Base-by-base conservation (phyloP, 2,888 invertebrate genomes). In the Epinotia brunnichana region DNA sequence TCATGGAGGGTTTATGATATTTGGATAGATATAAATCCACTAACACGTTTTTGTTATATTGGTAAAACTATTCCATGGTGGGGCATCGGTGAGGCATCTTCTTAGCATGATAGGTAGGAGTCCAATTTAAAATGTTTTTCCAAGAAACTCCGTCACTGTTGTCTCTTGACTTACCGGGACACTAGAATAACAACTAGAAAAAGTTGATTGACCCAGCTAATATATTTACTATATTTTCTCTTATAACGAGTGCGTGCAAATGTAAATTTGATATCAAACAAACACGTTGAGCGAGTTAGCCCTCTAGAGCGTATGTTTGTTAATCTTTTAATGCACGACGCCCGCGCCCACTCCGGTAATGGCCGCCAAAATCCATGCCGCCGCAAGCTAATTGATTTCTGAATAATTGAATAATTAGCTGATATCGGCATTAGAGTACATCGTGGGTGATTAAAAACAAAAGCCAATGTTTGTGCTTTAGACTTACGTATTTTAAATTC, bases 281-380 rank as follows among this genome's bases (percentile, higher is more conserved):
- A 48, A 48, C 13, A 48, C 48, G 48, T 48, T n/a, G 48, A 48
- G 1, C 2, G 48, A 48, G n/a, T n/a, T 48, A 48, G 1, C 4
- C 15, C 29, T 29, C 10, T 2, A 2, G 39, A 56, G 56, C 29
- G 63, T 51, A 63, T 57, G 70, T 70, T 70, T 51, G 70, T 51
- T 70, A 64, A 70, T 63, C 70, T 63, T 64, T 64, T 64, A 70
- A 70, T 70, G 63, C 57, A n/a, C 19, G 15, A 48, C 56, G 29
- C 17, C 57, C 63, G 15, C 29, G 9, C 54, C 54, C 62, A 39
- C 9, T 61, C 10, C 4, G 17, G 41, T 64, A 57, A 57, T 39
- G 48, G 44, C 19, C 56, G 56, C 35, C 35, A 21, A n/a, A 51
- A 17, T 57, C 44, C 39, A 56, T 2, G 5, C 35, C 61, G 9